Conservation (phyloP, 2,888 invertebrate genomes). For the Disparrhopalites patrizii region DNA sequence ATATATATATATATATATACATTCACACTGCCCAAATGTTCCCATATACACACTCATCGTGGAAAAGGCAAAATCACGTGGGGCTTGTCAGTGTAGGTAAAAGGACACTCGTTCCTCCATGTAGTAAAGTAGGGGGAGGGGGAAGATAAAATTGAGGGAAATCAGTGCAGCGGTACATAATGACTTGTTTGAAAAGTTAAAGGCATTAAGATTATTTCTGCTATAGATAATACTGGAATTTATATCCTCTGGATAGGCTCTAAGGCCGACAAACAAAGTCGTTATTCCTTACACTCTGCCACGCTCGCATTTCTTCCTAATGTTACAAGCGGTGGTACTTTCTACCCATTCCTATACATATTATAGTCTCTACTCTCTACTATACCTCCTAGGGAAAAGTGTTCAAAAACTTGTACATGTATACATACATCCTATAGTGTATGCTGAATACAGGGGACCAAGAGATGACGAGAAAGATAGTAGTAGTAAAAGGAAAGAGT, state of each 20-base stretch:
- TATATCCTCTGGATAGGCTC: too few species aligned
- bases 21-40: too few species aligned
- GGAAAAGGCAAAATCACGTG: too few species aligned
- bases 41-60: too few species aligned
- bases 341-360: too few species aligned
- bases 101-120: neutral
- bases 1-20: too few species aligned
- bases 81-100: neutral
- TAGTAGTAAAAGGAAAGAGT: neutral
- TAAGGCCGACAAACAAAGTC: neutral
- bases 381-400: too few species aligned
- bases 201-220: conserved; percentile 2
- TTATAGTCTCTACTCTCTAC: too few species aligned
- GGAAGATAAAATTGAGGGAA: neutral
- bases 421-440: neutral
- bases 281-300: neutral
- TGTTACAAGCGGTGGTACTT: too few species aligned
- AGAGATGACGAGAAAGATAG: neutral
- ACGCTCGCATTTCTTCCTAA: too few species aligned
- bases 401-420: neutral
- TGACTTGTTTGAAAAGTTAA: conserved; percentile 6
- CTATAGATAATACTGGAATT: neutral
- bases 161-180: neutral
- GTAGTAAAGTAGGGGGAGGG: neutral
- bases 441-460: too few species aligned